Percentiles rank a stretch among this genome's conserved stretches.
phyloP scores from a whole-genome alignment of 2,797 vertebrate species.

The Oryzias sinensis region DNA sequence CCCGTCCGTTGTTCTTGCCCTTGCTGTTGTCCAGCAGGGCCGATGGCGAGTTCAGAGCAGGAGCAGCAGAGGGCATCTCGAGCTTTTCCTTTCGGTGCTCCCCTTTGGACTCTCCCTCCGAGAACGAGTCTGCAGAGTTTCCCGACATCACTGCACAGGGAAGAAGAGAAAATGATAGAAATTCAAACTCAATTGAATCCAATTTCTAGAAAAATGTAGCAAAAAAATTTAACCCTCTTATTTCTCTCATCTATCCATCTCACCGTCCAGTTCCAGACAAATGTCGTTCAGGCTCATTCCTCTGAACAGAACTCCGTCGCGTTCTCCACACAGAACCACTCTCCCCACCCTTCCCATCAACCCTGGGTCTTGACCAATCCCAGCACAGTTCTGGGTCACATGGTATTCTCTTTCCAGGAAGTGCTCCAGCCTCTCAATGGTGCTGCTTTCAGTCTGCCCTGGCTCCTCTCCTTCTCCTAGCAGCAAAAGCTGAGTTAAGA shows the following conservation, averaged over 20 bases:
- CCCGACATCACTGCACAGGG: conserved; percentile 78
- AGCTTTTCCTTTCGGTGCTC: conserved; percentile 73
- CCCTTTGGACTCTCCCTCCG: conserved; percentile 77
- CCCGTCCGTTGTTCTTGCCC: conserved; percentile 68
- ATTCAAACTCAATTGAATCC: not conserved
- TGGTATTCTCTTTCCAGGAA: conserved; percentile 83
- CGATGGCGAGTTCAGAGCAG: conserved; percentile 45
- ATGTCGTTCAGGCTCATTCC: conserved; percentile 85
- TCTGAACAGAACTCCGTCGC: conserved; percentile 81
- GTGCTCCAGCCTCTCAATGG: conserved; percentile 76
- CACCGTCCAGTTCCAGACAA: conserved; percentile 83
- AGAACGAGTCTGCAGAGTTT: conserved; percentile 81
- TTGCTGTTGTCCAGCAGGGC: conserved; percentile 73
- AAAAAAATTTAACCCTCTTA: not conserved
- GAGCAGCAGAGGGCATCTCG: conserved; percentile 17
- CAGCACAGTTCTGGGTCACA: conserved; percentile 79
- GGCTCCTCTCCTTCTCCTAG: conserved; percentile 80
- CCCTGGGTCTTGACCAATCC: conserved; percentile 80
- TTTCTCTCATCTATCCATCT: conserved; percentile 29
- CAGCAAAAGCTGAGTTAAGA: conserved; percentile 81
- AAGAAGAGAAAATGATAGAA: not conserved
- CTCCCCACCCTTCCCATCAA: conserved; percentile 81
- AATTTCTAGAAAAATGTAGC: too few species aligned
- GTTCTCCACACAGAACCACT: conserved; percentile 81
- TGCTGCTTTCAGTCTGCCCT: conserved; percentile 58